Evolutionary conservation across 2,797 vertebrate species (phyloP), one percentile per base, ranked within the genome.

Genomic region (Acrossocheilus wenchowensis): DNA sequence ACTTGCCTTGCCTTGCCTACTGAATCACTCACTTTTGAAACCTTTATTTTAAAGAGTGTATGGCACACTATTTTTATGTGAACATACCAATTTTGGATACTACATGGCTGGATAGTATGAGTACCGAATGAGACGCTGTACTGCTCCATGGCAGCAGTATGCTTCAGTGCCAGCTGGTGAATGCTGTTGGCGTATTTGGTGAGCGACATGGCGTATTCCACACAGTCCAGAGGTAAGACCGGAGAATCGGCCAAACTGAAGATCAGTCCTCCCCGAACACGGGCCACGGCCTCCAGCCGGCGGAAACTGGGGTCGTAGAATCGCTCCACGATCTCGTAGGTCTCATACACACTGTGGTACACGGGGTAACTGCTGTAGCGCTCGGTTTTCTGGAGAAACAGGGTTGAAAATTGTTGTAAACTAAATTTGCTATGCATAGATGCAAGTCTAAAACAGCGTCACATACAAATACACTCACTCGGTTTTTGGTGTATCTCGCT

Each of bases 281-380:
- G 96, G 14, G 97, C 96, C 90, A 98, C 96, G 0, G 96, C 89
- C 11, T 94, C 94, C 41, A 99, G 96, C 86, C 97, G 95, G 86
- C 94, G 96, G 93, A 98, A 99, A 17, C 94, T 90, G 0, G 97
- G 97, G 92, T 99, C 98, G 19, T 99, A 99, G 93, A 97, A 98
- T 68, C 80, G 94, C 85, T 97, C 95, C 92, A 99, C 97, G 21
- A 98, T 89, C 93, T 99, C 97, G 21, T 96, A 99, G 4, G 97
- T 99, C 92, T 99, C 98, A 72, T 98, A 99, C 78, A 97, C 95
- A 48, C 96, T 99, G 95, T 99, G 98, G 90, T 99, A 99, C 62
- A 98, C 95, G 0, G 98, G 98, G 79, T 98, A 99, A 89, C 93
- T 97, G 92, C 97, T 98, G 90, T 97, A 97, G 85, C 91, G 95